Percentiles rank a stretch among this genome's conserved stretches.
These are phyloP conservation scores for Planiliza haematocheilus DNA, from an alignment of 2,113 vertebrate species.

Conservation along the genomic window DNA sequence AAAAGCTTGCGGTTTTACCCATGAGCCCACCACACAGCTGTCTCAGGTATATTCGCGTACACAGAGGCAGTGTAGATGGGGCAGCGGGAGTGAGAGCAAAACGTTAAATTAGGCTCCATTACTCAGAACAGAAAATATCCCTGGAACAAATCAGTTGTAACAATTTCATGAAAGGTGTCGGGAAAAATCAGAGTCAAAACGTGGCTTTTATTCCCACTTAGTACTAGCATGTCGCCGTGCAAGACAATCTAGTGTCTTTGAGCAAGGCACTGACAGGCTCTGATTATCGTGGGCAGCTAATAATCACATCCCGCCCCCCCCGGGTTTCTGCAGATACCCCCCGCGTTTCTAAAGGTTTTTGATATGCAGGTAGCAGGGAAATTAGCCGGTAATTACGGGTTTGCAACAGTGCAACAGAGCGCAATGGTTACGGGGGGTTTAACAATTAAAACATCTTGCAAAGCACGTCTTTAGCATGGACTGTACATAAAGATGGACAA, in stretches of 20 bases:
- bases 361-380: not conserved
- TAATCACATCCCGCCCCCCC: constrained; percentile 5
- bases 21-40: not conserved
- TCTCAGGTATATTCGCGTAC: not conserved
- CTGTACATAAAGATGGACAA: too few relatives aligned
- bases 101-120: constrained; percentile 28
- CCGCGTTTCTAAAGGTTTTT: not conserved
- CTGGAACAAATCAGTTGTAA: not conserved
- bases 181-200: too few relatives aligned
- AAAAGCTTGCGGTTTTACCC: not conserved
- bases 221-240: not conserved
- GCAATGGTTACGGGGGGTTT: too few relatives aligned
- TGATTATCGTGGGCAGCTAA: constrained; percentile 2
- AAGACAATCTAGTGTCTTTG: not conserved
- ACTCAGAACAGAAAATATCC: not conserved
- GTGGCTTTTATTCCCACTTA: too few relatives aligned
- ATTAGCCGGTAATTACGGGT: too few relatives aligned
- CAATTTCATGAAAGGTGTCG: constrained; percentile 1
- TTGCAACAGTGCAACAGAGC: too few relatives aligned
- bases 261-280: constrained; percentile 10
- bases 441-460: too few relatives aligned
- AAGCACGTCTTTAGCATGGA: too few relatives aligned
- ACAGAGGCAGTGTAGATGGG: not conserved
- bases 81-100: constrained; percentile 5
- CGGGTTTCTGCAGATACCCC: not conserved